Evolutionary conservation across 2,888 invertebrate species (phyloP).

Genomic region (Litoditis marina): DNA sequence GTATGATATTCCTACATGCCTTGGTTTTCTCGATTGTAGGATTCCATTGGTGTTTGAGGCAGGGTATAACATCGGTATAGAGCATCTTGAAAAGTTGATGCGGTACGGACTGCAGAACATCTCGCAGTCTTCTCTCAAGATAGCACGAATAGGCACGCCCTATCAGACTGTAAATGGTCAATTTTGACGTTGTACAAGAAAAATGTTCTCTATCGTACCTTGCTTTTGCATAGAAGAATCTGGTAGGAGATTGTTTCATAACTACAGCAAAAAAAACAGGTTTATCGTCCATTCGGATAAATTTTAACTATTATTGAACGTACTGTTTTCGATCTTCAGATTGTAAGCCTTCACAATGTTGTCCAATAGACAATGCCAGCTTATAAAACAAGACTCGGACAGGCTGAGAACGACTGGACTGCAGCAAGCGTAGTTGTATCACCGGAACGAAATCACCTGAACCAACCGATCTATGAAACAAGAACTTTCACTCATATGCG

Average conservation of each 20-base stretch:
- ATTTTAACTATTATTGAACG: too few species aligned
- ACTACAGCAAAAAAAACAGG: too few species aligned
- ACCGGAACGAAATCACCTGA: constrained; percentile 10
- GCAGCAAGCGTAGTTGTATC: constrained; percentile 10
- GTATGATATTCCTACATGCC: too few species aligned
- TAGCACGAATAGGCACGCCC: constrained; percentile 30
- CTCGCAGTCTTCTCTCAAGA: constrained; percentile 26
- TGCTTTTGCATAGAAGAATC: too few species aligned
- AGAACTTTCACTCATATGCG: neutral
- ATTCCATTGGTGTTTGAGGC: constrained; percentile 18
- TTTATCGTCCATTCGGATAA: too few species aligned
- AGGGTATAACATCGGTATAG: constrained; percentile 19
- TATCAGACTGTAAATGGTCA: constrained; percentile 12
- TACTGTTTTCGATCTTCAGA: constrained; percentile 12
- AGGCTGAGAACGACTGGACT: constrained; percentile 11
- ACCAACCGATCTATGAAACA: neutral
- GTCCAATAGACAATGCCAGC: constrained; percentile 8
- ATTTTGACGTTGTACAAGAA: too few species aligned
- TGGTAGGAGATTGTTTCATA: too few species aligned
- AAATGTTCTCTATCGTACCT: too few species aligned
- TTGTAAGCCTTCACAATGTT: neutral
- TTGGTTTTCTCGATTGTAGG: constrained; percentile 29
- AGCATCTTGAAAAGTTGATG: constrained; percentile 27
- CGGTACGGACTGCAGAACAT: constrained; percentile 34
- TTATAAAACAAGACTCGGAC: constrained; percentile 15